Evolutionary conservation across 2,888 invertebrate species (phyloP), one percentile per base, ranked within the genome.

Genomic region (Lobophora halterata): DNA sequence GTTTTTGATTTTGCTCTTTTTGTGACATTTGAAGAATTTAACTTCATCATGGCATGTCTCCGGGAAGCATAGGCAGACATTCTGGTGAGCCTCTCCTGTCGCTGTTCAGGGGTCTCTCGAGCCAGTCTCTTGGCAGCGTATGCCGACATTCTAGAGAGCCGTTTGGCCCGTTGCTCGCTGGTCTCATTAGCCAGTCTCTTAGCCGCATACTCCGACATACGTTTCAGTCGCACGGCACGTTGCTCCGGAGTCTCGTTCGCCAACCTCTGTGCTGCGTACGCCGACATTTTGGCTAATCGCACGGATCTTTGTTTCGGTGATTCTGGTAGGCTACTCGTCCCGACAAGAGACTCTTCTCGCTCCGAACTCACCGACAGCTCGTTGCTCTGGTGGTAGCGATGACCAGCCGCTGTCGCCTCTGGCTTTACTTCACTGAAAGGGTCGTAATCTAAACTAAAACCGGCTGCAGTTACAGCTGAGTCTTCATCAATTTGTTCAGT

Each of bases 171-270:
- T 46, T 87, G 83, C 26, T 82, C 81, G 9, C 65, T 62, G 0
- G 79, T 75, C 55, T 88, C 87, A 26, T 65, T 61, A 0, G 85
- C 68, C 12, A 87, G 41, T 24, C 86, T 61, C 38, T 68, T 77
- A 0, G 87, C 83, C 5, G 87, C 79, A 54, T 87, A 87, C 36
- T 80, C 79, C 0, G 87, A 87, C 87, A 88, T 88, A 9, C 85
- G 74, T 42, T 67, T 74, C 0, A 88, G 66, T 14, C 87, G 65
- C 5, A 44, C 8, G 1, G 79, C 72, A 1, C 87, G 72, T 54
- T 83, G 81, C 7, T 77, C 80, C 1, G 82, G 76, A 7, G 76
- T 68, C 59, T 87, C 86, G 26, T 76, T 82, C 0, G 86, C 85
- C 8, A 87, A 67, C 31, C 85, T 67, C 37, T 73, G 74, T 1